These are phyloP conservation scores for Aphelenchoides avenae DNA, from an alignment of 1,140 invertebrate genomes.

Conservation along the genomic window DNA sequence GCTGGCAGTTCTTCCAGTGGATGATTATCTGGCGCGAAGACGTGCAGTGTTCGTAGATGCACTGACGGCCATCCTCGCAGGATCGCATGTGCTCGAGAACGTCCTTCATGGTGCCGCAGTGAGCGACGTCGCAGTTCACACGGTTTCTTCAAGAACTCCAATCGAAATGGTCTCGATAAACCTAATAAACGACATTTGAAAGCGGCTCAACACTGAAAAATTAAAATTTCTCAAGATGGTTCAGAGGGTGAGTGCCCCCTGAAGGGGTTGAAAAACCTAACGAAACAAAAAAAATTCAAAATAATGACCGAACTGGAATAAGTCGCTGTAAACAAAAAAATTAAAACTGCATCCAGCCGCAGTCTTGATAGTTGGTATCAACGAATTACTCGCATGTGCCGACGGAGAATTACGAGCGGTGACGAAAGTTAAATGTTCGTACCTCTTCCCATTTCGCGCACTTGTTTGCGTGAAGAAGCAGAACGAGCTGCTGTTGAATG, in stretches of 20 bases:
- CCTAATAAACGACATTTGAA: conserved; percentile 60
- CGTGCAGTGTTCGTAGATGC: conserved; percentile 36
- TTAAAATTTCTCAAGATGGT: too few species aligned
- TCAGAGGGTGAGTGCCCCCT: too few species aligned
- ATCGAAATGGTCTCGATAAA: not conserved
- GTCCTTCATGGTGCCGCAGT: conserved; percentile 96
- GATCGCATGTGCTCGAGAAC: conserved; percentile 94
- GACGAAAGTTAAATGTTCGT: not conserved
- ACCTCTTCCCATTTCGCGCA: conserved; percentile 80
- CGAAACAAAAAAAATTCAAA: too few species aligned
- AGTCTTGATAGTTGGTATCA: not conserved
- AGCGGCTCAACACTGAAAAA: conserved; percentile 89
- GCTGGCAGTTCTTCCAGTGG: not conserved
- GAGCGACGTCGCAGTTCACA: conserved; percentile 74
- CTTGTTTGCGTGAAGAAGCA: conserved; percentile 92
- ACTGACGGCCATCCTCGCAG: conserved; percentile 75
- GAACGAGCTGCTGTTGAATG: conserved; percentile 92
- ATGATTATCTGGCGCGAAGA: not conserved
- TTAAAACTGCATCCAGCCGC: conserved; percentile 5
- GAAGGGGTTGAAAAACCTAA: too few species aligned
- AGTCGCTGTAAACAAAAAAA: too few species aligned
- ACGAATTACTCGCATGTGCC: too few species aligned
- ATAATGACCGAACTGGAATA: too few species aligned
- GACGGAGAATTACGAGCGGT: conserved; percentile 9
- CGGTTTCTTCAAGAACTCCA: not conserved